These are phyloP conservation scores for Triplophysa dalaica DNA, from an alignment of 2,113 vertebrate species.

Conservation along the genomic window DNA sequence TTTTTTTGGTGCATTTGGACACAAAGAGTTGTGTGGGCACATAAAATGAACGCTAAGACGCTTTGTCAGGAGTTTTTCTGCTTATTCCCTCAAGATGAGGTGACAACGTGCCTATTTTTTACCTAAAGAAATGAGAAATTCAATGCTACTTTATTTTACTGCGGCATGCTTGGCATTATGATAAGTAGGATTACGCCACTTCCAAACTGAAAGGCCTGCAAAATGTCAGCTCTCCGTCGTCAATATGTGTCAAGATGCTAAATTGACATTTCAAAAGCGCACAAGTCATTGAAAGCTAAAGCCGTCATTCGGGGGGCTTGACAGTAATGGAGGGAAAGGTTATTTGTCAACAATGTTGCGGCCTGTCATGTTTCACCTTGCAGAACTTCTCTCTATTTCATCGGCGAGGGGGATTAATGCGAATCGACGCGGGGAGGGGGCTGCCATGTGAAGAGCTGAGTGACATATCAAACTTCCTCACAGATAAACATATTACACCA, in stretches of 20 bases:
- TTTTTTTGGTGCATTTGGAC: background rate
- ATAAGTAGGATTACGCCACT: constrained; percentile 41
- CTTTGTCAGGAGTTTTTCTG: background rate
- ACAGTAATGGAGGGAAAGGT: constrained; percentile 41
- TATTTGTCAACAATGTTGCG: constrained; percentile 50
- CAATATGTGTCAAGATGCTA: constrained; percentile 49
- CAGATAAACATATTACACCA: constrained; percentile 25
- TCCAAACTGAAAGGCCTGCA: constrained; percentile 20
- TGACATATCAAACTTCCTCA: constrained; percentile 30
- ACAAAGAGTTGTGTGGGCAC: background rate
- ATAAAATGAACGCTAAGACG: background rate
- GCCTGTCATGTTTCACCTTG: constrained; percentile 50
- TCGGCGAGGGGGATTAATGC: constrained; percentile 30
- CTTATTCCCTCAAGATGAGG: background rate
- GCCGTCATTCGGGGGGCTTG: constrained; percentile 24
- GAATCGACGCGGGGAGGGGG: constrained; percentile 22
- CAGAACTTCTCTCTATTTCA: constrained; percentile 25
- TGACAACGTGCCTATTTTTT: constrained; percentile 13
- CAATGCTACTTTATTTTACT: background rate
- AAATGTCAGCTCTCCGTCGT: constrained; percentile 46
- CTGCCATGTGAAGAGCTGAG: constrained; percentile 9
- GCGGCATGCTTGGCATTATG: constrained; percentile 33
- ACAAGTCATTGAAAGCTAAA: constrained; percentile 14
- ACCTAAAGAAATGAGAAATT: constrained; percentile 11
- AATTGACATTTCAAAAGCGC: constrained; percentile 53